Evolutionary conservation across 2,797 vertebrate species (phyloP).

Genomic region (Hylomyscus alleni): DNA sequence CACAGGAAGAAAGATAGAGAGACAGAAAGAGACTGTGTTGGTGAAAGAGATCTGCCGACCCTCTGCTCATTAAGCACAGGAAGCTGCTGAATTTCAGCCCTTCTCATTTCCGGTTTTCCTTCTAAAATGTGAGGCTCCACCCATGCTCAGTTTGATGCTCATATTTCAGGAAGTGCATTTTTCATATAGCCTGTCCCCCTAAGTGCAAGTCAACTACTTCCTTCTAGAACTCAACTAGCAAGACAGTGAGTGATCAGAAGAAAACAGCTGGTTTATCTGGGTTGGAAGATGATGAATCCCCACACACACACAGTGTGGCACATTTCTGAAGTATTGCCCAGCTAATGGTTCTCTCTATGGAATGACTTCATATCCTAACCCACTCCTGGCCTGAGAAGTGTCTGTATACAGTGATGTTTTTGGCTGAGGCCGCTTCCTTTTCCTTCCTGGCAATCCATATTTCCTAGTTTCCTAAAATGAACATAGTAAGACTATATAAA

Average conservation of each 20-base stretch:
- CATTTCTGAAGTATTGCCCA: neutral
- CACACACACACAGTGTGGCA: no score
- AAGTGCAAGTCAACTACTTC: slow-evolving; percentile 10
- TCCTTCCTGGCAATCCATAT: neutral
- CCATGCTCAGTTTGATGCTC: neutral
- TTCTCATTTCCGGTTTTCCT: neutral
- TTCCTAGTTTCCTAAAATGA: slow-evolving; percentile 15
- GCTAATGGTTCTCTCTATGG: neutral
- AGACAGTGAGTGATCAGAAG: slow-evolving; percentile 10
- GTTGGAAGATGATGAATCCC: neutral
- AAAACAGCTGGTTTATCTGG: neutral
- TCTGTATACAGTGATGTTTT: neutral
- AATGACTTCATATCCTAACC: neutral
- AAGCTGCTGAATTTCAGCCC: neutral
- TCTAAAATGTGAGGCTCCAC: neutral
- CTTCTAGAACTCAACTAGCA: neutral
- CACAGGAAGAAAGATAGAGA: neutral
- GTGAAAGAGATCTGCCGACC: neutral
- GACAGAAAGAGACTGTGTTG: neutral
- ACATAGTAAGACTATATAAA: neutral
- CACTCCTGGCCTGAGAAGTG: neutral
- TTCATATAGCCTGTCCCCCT: neutral
- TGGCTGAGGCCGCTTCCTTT: neutral
- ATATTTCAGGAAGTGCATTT: neutral
- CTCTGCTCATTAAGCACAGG: neutral